Evolutionary conservation across 1,140 invertebrate genomes (phyloP), one percentile per base, ranked within the genome.

Genomic region (Calosoma granatense): DNA sequence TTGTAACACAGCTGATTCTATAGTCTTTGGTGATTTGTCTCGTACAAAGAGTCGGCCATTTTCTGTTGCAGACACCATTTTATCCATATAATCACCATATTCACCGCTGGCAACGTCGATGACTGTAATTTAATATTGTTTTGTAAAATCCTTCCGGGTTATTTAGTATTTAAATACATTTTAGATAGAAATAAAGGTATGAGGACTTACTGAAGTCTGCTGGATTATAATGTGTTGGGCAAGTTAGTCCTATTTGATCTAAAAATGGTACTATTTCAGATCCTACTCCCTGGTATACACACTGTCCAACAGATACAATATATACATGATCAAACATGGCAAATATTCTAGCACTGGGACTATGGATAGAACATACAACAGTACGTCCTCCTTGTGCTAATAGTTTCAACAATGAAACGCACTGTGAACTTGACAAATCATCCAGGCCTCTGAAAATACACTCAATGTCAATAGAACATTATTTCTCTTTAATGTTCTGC

Each of bases 341-440:
- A 66, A 91, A 90, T 30, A 88, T 74, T 51, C 79, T 81, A 0
- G 87, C 87, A 59, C 89, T 93, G 0, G 94, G 94, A 17, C 92
- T 94, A 68, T 97, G 94, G 20, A 97, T 83, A 0, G 92, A 94
- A 67, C 92, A 95, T 15, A 96, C 81, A 0, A 97, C 85, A 0
- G 92, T 94, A 26, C 91, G 76, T 0, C 92, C 90, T 1, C 83
- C 87, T 39, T 81, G 68, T 0, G 92, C 90, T 30, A 97, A 75
- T 21, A 80, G 78, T 69, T 88, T 87, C 2, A 93, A 70, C 19
- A 91, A 73, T 1, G 82, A 78, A 19, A 90, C 77, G 59, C 87
- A 90, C 22, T 89, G 87, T 0, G 81, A 76, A 51, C 86, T 87
- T 0, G 87, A 83, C 21, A 88, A 67, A 67, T 90, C 87, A 63